Base-by-base conservation (phyloP, 2,797 vertebrate genomes). In the Propithecus perrieri region DNA sequence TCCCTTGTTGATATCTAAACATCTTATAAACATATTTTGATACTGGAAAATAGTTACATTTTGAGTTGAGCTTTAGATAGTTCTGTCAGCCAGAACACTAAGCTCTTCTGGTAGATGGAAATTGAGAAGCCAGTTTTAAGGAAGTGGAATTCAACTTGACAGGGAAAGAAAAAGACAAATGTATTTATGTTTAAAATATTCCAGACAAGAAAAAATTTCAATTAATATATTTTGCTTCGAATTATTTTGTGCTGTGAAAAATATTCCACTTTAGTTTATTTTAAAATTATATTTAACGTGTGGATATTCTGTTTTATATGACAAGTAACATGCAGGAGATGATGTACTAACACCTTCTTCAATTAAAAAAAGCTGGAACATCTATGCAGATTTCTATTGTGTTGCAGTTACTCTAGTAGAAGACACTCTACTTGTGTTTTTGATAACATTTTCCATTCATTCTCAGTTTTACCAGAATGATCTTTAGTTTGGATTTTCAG, bases 71-170 rank as follows among this genome's bases (percentile, higher is more conserved):
- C 43, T 88, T 83, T 83, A 10, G 55, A 22, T 91, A 72, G 59
- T 76, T 94, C 61, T 92, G 41, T 91, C 48, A 90, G 59, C n/a
- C 67, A 69, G 75, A 90, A 81, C 46, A 38, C 50, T 63, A 72
- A n/a, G 22, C 81, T 78, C 69, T 91, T 94, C 71, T 55, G 69
- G 76, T 61, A 88, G 33, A 43, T 84, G 14, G 35, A 91, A 88
- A 88, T 88, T 79, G 78, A 88, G 26, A 91, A 81, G 85, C 35
- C 59, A 38, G 69, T 88, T 91, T 96, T 91, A 76, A 88, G 59
- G 55, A 91, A 65, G 38, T 41, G 26, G 87, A 94, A 91, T 83
- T 88, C 53, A 87, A 57, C 33, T 84, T 96, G 76, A 92, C 63
- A 88, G 38, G 33, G 18, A 84, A 91, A 91, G 67, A 55, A 84